These are phyloP conservation scores for Caenorhabditis elegans DNA, from an alignment of 1,140 invertebrate species.

Conservation along the genomic window DNA sequence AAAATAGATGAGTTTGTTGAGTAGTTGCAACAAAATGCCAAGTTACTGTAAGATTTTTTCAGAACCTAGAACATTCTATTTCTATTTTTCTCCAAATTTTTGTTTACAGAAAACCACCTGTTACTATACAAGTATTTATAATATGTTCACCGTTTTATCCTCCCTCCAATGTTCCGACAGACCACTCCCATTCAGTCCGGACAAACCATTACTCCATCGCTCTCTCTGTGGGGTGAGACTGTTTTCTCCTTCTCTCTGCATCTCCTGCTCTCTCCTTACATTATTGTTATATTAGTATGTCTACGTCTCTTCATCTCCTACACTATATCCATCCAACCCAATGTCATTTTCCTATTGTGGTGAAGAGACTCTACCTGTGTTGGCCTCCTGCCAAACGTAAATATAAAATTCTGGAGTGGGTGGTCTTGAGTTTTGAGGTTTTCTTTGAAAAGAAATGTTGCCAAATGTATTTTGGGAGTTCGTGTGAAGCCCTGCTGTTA, in stretches of 20 bases:
- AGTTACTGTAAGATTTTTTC: too few relatives aligned
- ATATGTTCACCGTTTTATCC: too few relatives aligned
- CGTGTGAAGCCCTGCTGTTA: neutral
- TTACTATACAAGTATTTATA: too few relatives aligned
- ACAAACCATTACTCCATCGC: too few relatives aligned
- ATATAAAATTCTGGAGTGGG: neutral
- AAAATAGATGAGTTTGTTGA: too few relatives aligned
- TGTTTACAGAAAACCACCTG: too few relatives aligned
- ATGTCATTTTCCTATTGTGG: conserved; percentile 10
- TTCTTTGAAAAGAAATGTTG: neutral
- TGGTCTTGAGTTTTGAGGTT: neutral
- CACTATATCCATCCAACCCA: neutral
- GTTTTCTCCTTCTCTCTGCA: neutral
- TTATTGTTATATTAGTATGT: conserved; percentile 16
- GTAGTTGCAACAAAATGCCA: too few relatives aligned
- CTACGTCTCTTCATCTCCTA: neutral
- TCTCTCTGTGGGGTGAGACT: too few relatives aligned
- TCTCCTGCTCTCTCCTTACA: neutral
- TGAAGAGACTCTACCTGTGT: neutral
- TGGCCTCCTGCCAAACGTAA: conserved; percentile 11
- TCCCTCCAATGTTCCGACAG: too few relatives aligned
- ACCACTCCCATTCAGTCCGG: too few relatives aligned
- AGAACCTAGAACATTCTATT: too few relatives aligned
- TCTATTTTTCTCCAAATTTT: too few relatives aligned
- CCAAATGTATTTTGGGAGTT: neutral